Base-by-base conservation (phyloP, 2,113 vertebrate genomes). In the Phycodurus eques region DNA sequence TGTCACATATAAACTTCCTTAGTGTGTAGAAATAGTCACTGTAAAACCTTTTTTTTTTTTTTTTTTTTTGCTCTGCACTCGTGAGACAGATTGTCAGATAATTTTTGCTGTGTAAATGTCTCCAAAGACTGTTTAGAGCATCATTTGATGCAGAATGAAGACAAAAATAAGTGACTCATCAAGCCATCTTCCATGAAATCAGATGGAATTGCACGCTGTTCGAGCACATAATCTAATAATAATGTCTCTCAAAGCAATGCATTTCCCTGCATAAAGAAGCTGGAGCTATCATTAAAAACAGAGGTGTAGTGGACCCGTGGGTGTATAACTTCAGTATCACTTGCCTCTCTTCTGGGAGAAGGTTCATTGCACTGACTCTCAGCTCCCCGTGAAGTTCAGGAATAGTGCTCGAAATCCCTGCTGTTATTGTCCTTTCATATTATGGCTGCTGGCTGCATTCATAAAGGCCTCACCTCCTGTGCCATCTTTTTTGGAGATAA, bases 401-500 rank as follows among this genome's bases (percentile, higher is more conserved):
- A 87, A 88, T 90, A 76, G 88, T 82, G 79, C 83, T 80, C 78
- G 77, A 88, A 91, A 90, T 85, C 80, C 84, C 70, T 80, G 84
- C 78, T 80, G 72, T 83, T 82, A 88, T 86, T 47, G 70, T 73
- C 71, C 70, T 73, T 75, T 83, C 73, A 60, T 76, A 81, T 69
- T 73, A 72, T 81, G 77, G 80, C 84, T 80, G 56, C 80, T 60
- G 71, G 81, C 79, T 77, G 43, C 73, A 59, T 76, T 81, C 73
- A 83, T 54, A 46, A 83, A 79, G 72, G 80, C 51, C 81, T 76
- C 42, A 61, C 82, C 57, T 90, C 81, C 83, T 87, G 72, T 88
- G 88, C 81, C 81, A 83, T 80, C 72, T 78, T 39, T 39, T 39
- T 39, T 88, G 78, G 77, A 88, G 88, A 92, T 93, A 89, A 90